Percentiles rank a stretch among this genome's conserved stretches.
These are phyloP conservation scores for Todiramphus saurophagus DNA, from an alignment of 2,113 vertebrate species.

Conservation along the genomic window DNA sequence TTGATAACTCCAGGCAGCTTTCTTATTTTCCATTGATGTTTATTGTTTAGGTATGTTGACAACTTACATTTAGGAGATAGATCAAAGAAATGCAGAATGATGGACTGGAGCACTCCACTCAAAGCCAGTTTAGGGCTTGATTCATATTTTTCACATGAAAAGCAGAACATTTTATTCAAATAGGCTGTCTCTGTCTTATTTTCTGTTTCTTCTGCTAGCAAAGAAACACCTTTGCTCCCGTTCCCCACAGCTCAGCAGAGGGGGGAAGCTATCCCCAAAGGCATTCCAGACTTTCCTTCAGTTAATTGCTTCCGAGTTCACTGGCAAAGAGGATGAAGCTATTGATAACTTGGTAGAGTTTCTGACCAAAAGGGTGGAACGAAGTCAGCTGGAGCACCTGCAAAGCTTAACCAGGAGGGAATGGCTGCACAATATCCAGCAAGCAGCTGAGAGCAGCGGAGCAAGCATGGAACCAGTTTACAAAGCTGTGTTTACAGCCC, in stretches of 20 bases:
- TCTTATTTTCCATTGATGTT: background rate
- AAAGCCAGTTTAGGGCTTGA: background rate
- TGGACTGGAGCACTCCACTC: background rate
- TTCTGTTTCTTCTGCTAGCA: constrained; percentile 6
- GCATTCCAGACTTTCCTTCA: constrained; percentile 76
- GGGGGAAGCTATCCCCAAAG: constrained; percentile 56
- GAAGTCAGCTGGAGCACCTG: background rate
- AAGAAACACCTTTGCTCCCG: constrained; percentile 8
- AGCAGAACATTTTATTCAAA: background rate
- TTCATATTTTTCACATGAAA: background rate
- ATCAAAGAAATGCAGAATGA: background rate
- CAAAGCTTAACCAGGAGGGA: constrained; percentile 60
- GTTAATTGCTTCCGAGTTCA: constrained; percentile 64
- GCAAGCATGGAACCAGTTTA: constrained; percentile 69
- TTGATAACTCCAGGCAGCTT: background rate
- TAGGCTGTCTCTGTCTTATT: background rate
- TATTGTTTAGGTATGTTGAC: background rate
- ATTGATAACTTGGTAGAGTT: constrained; percentile 73
- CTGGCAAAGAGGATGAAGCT: constrained; percentile 54
- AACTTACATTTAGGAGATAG: background rate
- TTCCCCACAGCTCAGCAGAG: constrained; percentile 40
- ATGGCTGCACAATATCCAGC: constrained; percentile 75
- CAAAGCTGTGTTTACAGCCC: constrained; percentile 63
- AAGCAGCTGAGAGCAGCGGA: constrained; percentile 54
- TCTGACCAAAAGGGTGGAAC: constrained; percentile 52